Evolutionary conservation across 2,888 invertebrate genomes (phyloP).

Genomic region (Dynastes maya): DNA sequence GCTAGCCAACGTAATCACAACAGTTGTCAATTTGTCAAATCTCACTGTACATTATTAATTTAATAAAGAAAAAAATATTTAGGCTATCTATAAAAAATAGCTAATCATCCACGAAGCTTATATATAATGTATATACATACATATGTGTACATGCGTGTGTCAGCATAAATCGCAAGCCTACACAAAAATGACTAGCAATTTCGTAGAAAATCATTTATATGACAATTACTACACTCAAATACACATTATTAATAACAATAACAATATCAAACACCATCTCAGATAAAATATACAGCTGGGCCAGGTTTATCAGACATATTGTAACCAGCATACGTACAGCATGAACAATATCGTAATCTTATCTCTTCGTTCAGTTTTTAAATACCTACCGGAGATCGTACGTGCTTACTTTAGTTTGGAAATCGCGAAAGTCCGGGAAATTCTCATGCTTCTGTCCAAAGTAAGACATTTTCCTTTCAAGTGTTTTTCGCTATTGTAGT

Average conservation of each 20-base stretch:
- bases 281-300: neutral
- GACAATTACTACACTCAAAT: neutral
- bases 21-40: neutral
- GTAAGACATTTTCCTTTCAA: neutral
- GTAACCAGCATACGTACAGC: no score
- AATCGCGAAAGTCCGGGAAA: neutral
- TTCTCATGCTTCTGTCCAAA: neutral
- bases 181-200: no score
- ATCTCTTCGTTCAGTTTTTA: neutral
- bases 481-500: neutral
- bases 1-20: neutral
- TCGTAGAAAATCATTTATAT: neutral
- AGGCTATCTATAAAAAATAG: no score
- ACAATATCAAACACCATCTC: neutral
- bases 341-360: constrained; percentile 3
- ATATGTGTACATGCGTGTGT: no score
- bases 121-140: no score
- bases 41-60: no score
- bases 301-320: neutral
- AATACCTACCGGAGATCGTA: neutral
- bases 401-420: neutral
- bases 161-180: no score
- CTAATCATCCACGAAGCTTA: no score
- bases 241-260: neutral
- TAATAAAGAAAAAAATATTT: no score